A percentile compares a stretch with the other conserved stretches of the same genome.
Conservation (phyloP, 2,888 invertebrate species). For the Drosophila peninsularis region DNA sequence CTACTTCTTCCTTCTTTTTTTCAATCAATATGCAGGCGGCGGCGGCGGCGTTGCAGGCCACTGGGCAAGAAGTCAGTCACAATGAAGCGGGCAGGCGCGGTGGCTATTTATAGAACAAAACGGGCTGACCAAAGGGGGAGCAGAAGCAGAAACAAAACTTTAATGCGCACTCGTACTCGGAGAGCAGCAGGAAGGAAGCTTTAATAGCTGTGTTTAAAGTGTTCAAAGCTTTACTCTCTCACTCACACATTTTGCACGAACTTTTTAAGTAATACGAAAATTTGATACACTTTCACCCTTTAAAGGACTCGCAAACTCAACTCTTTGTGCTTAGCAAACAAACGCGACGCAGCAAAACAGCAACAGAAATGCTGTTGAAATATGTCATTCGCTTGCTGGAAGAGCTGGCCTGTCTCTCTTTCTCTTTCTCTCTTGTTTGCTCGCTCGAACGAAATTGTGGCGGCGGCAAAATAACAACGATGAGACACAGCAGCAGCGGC, state of each 20-base stretch:
- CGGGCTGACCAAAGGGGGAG: constrained; percentile 28
- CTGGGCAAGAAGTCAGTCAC: constrained; percentile 29
- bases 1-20: constrained; percentile 23
- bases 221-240: constrained; percentile 29
- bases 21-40: constrained; percentile 67
- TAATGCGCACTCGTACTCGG: constrained; percentile 51
- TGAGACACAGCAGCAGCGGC: constrained; percentile 55
- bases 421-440: constrained; percentile 15
- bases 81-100: constrained; percentile 37
- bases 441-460: constrained; percentile 50
- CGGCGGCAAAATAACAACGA: constrained; percentile 77
- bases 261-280: constrained; percentile 36
- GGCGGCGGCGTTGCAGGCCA: constrained; percentile 32
- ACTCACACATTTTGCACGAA: constrained; percentile 33
- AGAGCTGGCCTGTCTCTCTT: constrained; percentile 7
- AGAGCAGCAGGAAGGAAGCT: constrained; percentile 32
- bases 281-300: constrained; percentile 73
- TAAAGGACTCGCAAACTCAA: constrained; percentile 58
- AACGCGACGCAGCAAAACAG: constrained; percentile 24
- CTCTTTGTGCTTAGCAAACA: constrained; percentile 30
- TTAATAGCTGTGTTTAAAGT: constrained; percentile 61
- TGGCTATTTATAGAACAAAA: constrained; percentile 60
- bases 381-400: constrained; percentile 63
- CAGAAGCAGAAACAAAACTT: constrained; percentile 48
- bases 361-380: constrained; percentile 60